A percentile compares a stretch with the other conserved stretches of the same genome.
These are phyloP conservation scores for Solea solea DNA, from an alignment of 2,113 vertebrate species.

Conservation along the genomic window DNA sequence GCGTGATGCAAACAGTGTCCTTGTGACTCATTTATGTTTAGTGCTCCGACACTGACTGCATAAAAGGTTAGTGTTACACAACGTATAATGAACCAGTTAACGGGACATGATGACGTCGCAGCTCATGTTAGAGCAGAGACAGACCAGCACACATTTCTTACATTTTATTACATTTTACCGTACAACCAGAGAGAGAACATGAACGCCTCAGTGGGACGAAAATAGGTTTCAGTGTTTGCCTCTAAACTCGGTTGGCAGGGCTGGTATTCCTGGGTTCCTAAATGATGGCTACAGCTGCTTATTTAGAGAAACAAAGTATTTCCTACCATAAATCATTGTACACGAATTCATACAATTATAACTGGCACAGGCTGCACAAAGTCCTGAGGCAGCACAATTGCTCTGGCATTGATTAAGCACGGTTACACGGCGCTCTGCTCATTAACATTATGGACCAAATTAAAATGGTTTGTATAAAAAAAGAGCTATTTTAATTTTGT, in stretches of 20 bases:
- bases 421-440: conserved; percentile 19
- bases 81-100: background rate
- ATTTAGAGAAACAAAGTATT: conserved; percentile 40
- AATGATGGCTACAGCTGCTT: conserved; percentile 28
- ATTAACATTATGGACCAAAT: conserved; percentile 17
- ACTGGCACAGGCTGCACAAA: conserved; percentile 7
- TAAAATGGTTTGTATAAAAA: conserved; percentile 49
- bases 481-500: conserved; percentile 10
- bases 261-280: conserved; percentile 17
- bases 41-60: background rate
- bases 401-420: background rate
- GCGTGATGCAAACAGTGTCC: background rate
- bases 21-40: background rate
- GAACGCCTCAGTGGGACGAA: too few relatives aligned
- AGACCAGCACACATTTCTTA: background rate
- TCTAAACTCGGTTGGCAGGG: background rate
- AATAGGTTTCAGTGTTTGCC: conserved; percentile 7
- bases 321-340: conserved; percentile 37
- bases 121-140: too few relatives aligned
- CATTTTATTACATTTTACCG: background rate
- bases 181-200: background rate
- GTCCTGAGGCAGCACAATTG: conserved; percentile 27
- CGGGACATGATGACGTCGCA: background rate
- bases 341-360: conserved; percentile 42
- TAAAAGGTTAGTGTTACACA: background rate